phyloP scores from a whole-genome alignment of 2,113 vertebrate species.

The Diphyllodes magnificus region DNA sequence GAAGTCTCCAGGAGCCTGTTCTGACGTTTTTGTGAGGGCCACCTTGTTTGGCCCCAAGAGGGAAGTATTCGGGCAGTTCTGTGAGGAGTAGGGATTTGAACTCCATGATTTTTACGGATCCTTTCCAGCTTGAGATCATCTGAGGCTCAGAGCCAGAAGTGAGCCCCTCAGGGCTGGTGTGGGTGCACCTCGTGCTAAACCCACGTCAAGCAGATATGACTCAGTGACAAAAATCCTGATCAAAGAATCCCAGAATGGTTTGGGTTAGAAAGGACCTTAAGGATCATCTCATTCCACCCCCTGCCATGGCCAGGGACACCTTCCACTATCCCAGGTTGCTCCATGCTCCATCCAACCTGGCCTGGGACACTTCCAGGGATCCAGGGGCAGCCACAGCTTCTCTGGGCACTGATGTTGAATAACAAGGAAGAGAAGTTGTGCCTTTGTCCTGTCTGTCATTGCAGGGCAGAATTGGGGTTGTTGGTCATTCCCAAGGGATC shows the following conservation, averaged over 20 bases:
- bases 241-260: neutral
- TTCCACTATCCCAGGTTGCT: accelerated
- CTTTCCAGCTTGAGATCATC: neutral
- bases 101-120: neutral
- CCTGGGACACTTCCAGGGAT: neutral
- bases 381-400: neutral
- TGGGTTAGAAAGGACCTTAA: neutral
- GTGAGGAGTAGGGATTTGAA: neutral
- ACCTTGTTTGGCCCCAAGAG: neutral
- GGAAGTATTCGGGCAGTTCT: neutral
- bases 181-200: neutral
- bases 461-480: neutral
- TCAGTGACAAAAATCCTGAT: neutral
- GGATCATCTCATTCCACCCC: too few species aligned
- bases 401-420: neutral
- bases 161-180: neutral
- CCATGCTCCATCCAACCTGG: accelerated
- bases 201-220: accelerated
- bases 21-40: neutral
- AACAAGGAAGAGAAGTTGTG: neutral
- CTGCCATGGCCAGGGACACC: neutral
- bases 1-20: neutral
- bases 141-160: neutral
- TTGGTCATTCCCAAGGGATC: neutral
- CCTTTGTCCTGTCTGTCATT: neutral